These are phyloP conservation scores for Genyomyrus donnyi DNA, from an alignment of 2,113 vertebrate genomes.

Conservation along the genomic window DNA sequence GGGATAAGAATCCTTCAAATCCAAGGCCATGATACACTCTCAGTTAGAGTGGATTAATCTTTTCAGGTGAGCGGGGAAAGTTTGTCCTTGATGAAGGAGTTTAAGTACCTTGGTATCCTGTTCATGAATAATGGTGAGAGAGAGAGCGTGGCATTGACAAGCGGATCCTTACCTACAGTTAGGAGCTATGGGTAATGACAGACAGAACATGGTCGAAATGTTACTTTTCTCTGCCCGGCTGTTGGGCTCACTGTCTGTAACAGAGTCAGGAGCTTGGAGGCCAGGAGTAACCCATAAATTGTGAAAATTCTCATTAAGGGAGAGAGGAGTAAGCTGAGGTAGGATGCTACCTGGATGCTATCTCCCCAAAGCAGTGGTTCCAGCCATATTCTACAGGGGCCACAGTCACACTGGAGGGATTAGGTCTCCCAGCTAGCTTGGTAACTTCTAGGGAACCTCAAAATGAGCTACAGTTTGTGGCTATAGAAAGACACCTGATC, in stretches of 20 bases:
- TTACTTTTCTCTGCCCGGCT: neutral
- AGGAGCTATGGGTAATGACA: neutral
- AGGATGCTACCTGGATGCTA: neutral
- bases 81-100: neutral
- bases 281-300: neutral
- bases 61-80: neutral
- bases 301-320: neutral
- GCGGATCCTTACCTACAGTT: neutral
- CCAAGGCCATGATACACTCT: neutral
- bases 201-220: neutral
- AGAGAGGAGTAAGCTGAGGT: neutral
- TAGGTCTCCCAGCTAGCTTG: neutral
- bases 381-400: neutral
- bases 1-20: neutral
- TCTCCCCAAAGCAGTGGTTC: neutral
- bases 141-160: neutral
- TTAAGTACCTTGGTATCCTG: neutral
- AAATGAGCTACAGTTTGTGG: neutral
- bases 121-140: neutral
- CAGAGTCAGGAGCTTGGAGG: neutral
- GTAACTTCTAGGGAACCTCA: neutral
- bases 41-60: neutral
- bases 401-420: neutral
- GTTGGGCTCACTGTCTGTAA: neutral
- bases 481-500: neutral